Percentiles rank a stretch among this genome's conserved stretches.
Evolutionary conservation across 2,888 invertebrate species (phyloP).

Genomic region (Diadromus collaris): DNA sequence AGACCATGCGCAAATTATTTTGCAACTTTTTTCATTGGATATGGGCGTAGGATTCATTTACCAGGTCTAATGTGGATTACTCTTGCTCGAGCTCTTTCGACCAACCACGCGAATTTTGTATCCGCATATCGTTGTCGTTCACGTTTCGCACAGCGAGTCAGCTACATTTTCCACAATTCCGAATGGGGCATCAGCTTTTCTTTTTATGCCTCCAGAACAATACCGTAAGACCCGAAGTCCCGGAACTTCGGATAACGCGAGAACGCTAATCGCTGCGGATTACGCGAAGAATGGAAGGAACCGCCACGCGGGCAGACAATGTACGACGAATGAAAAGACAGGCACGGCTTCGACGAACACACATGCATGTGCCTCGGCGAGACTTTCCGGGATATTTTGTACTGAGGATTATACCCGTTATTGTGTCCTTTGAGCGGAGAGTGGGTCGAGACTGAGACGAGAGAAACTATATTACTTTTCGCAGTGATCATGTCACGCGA

Average conservation of each 20-base stretch:
- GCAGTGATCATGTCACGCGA: background rate
- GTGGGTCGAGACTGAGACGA: background rate
- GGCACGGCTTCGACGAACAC: constrained; percentile 47
- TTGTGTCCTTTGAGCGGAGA: constrained; percentile 37
- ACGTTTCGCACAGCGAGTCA: background rate
- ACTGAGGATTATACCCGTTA: constrained; percentile 43
- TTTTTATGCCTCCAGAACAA: constrained; percentile 31
- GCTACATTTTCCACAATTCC: background rate
- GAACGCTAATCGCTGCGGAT: constrained; percentile 48
- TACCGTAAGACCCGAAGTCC: constrained; percentile 21
- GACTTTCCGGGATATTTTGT: constrained; percentile 42
- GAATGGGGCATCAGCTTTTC: constrained; percentile 25
- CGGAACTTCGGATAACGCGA: constrained; percentile 26
- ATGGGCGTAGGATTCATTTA: too few relatives aligned
- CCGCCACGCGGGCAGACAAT: constrained; percentile 34
- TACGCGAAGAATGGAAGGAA: constrained; percentile 37
- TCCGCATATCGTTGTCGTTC: background rate
- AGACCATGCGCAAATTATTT: too few relatives aligned
- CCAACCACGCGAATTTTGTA: background rate
- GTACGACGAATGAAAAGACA: constrained; percentile 27
- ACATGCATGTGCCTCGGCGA: constrained; percentile 21
- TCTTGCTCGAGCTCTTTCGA: background rate
- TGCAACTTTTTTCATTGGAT: too few relatives aligned
- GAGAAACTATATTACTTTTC: constrained; percentile 12
- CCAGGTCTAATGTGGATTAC: too few relatives aligned